Evolutionary conservation across 2,113 vertebrate genomes (phyloP), one percentile per base, ranked within the genome.

Genomic region (Circaetus gallicus): DNA sequence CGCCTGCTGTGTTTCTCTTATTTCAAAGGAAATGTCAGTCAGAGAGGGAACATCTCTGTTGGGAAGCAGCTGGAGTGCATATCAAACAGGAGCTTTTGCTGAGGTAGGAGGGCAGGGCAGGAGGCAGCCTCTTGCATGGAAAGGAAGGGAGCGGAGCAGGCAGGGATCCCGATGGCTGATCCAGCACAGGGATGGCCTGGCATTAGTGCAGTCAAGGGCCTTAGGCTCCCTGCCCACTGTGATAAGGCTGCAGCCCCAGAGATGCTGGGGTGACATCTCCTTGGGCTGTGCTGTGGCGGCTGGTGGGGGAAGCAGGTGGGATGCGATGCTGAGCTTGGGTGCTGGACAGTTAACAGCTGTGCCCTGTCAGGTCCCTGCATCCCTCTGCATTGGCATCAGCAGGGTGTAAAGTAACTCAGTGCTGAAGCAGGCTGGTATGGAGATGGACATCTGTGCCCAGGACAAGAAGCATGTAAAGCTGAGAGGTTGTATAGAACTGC

Each of bases 1-100:
- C 0, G 10, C 74, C 47, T 67, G 56, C 86, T 80, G 45, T 34
- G 20, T 78, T 80, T 72, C 79, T 86, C 87, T 55, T 90, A n/a
- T 82, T 96, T 94, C 95, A 95, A 94, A 96, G 94, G 86, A 95
- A 82, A 65, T 22, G 34, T 94, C 86, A 65, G 50, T 92, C 83
- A 52, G 73, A 66, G 47, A 82, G 86, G 79, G 79, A 85, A 50
- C 62, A 62, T 92, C 82, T 34, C 45, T 77, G 13, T 12, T 42
- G 59, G 63, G 79, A 85, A 63, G 66, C 88, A 88, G 85, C 70
- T 79, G 49, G 76, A 84, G 59, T 50, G 42, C 62, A 7, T 61
- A 69, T 70, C 83, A 85, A 77, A 88, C 70, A 55, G 63, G 58
- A 84, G 69, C 49, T 72, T 78, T 42, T 58, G n/a, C 65, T 82